phyloP scores from a whole-genome alignment of 2,888 invertebrate species.

The Tubulanus polymorphus region DNA sequence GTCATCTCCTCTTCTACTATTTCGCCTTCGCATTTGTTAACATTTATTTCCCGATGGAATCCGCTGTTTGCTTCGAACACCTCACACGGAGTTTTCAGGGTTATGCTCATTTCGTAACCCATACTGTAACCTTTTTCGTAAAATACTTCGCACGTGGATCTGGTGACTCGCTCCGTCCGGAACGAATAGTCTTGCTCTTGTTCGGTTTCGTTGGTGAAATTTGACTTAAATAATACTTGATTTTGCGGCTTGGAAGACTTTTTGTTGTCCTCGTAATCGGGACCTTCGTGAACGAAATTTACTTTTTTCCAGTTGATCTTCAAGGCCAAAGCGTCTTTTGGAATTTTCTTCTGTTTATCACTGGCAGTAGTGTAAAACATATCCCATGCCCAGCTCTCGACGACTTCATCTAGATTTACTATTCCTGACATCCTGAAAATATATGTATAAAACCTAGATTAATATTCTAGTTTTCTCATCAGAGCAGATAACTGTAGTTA shows the following conservation, averaged over 20 bases:
- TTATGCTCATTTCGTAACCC: constrained; percentile 54
- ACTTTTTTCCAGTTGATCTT: constrained; percentile 53
- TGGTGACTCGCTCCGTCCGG: constrained; percentile 44
- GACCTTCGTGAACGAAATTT: constrained; percentile 42
- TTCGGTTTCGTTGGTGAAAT: constrained; percentile 47
- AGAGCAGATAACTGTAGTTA: too few species aligned
- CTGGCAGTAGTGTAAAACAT: constrained; percentile 45
- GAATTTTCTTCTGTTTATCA: constrained; percentile 40
- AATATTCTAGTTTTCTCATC: too few species aligned
- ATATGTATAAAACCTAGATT: too few species aligned
- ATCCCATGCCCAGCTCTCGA: constrained; percentile 50
- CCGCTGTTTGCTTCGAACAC: constrained; percentile 52
- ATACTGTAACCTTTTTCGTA: constrained; percentile 45
- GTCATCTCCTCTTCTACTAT: constrained; percentile 50
- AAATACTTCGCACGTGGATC: constrained; percentile 36
- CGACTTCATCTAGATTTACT: constrained; percentile 48
- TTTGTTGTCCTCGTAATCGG: constrained; percentile 32
- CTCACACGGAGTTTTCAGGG: constrained; percentile 55
- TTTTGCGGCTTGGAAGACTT: constrained; percentile 28
- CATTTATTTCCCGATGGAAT: constrained; percentile 49
- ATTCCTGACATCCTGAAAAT: too few species aligned
- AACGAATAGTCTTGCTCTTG: constrained; percentile 46
- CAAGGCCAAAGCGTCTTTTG: constrained; percentile 37
- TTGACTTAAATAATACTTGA: constrained; percentile 41
- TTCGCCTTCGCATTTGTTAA: constrained; percentile 47